Conservation (phyloP, 2,113 vertebrate species). For the Parus major region DNA sequence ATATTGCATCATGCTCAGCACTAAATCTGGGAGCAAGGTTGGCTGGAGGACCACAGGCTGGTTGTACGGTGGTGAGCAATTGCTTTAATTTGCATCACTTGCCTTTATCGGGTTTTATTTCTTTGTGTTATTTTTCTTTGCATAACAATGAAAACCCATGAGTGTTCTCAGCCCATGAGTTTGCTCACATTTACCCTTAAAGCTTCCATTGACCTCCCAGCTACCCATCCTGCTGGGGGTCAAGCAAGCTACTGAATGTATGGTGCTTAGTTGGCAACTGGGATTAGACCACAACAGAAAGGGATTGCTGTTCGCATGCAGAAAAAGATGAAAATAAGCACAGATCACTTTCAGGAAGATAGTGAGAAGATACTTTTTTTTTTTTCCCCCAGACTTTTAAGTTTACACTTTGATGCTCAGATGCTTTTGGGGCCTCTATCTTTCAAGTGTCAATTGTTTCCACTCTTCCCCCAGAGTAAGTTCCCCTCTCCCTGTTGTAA, state of each 20-base stretch:
- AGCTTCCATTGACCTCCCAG: too few species aligned
- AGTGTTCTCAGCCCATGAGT: background rate
- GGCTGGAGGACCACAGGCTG: background rate
- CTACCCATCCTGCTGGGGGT: background rate
- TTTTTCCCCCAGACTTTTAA: background rate
- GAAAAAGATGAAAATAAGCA: background rate
- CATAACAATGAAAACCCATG: background rate
- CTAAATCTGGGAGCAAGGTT: background rate
- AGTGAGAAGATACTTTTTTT: background rate
- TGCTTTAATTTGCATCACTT: background rate
- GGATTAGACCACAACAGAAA: background rate
- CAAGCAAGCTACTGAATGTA: background rate
- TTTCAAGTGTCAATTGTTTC: background rate
- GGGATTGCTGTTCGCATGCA: background rate
- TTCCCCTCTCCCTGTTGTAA: background rate
- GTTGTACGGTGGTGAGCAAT: background rate
- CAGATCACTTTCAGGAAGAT: background rate
- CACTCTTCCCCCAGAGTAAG: background rate
- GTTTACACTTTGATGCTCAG: background rate
- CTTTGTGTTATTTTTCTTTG: background rate
- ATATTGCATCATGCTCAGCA: background rate
- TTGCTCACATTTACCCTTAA: background rate
- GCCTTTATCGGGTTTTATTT: background rate
- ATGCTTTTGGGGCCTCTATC: background rate
- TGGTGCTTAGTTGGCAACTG: background rate